Base-by-base conservation (phyloP, 2,888 invertebrate genomes). In the Drosophila anceps region DNA sequence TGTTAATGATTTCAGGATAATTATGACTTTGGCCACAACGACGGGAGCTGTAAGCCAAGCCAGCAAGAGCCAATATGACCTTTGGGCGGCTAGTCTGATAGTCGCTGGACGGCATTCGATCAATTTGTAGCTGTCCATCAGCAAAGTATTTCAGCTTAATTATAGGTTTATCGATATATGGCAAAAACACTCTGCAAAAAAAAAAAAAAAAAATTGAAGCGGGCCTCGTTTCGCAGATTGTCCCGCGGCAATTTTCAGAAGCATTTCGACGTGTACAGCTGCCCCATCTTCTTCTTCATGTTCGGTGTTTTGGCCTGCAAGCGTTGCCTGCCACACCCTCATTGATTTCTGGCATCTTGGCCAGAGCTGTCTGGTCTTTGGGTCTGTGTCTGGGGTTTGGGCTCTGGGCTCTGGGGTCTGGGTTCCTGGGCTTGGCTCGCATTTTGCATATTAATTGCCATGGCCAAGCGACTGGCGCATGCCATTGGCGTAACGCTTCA, bases 161-260 rank as follows among this genome's bases (percentile, higher is more conserved):
- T 87, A 87, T 89, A 84, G 86, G 89, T 82, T 76, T 53, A 71
- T 63, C 76, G 64, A 73, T 75, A 68, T 82, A 80, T 82, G 73
- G 68, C 64, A 43, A 57, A 57, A 57, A 73, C 66, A 70, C 58
- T 68, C 66, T 68, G 66, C 31, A 7, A 57, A 33, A n/a, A n/a
- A n/a, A n/a, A n/a, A n/a, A n/a, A n/a, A n/a, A n/a, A n/a, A n/a
- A 88, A 78, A 85, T 82, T 84, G 75, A 79, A 79, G 71, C 75
- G 48, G 46, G 67, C 74, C 74, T 79, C 83, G 75, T 82, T 87
- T 84, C 73, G 78, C 74, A 81, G 88, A 69, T 84, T 82, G 80
- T 78, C 89, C 84, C 62, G 86, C 79, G 83, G 90, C 80, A 83
- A 82, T 90, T 90, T 90, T 88, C 90, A 88, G 88, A 90, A 88